phyloP scores from a whole-genome alignment of 2,888 invertebrate genomes.

The Schizotus pectinicornis region DNA sequence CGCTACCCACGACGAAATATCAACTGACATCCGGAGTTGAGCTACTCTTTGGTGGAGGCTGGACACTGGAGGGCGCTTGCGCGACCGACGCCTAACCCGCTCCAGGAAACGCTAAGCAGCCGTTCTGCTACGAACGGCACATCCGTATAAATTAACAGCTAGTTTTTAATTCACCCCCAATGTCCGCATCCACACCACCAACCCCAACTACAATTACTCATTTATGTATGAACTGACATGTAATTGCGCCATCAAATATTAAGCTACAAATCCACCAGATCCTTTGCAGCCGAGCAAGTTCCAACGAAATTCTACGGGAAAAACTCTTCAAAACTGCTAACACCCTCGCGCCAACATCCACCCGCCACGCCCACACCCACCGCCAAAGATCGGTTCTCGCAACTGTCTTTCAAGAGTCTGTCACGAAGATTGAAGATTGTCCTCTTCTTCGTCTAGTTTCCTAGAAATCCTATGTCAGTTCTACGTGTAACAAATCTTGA shows the following conservation, averaged over 20 bases:
- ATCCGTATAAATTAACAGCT: constrained; percentile 30
- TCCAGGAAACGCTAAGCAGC: constrained; percentile 40
- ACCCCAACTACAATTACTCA: constrained; percentile 1
- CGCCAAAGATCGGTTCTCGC: too few species aligned
- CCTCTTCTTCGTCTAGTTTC: too few species aligned
- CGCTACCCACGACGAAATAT: constrained; percentile 38
- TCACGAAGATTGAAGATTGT: too few species aligned
- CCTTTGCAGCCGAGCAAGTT: not conserved
- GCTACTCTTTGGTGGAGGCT: constrained; percentile 46
- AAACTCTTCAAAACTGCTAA: too few species aligned
- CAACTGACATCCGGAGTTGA: constrained; percentile 45
- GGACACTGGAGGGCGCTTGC: constrained; percentile 42
- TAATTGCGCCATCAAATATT: constrained; percentile 7
- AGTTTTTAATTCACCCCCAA: constrained; percentile 27
- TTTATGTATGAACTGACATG: not conserved
- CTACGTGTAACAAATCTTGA: too few species aligned
- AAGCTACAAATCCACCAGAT: not conserved
- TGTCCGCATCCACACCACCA: constrained; percentile 3
- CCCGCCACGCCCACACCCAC: too few species aligned
- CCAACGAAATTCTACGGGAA: not conserved
- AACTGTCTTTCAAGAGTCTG: too few species aligned
- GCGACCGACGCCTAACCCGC: constrained; percentile 47
- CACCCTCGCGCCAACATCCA: too few species aligned
- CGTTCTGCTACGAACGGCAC: constrained; percentile 25
- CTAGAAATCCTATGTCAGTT: too few species aligned